These are phyloP conservation scores for Agrochola circellaris DNA, from an alignment of 2,888 invertebrate genomes.

Conservation along the genomic window DNA sequence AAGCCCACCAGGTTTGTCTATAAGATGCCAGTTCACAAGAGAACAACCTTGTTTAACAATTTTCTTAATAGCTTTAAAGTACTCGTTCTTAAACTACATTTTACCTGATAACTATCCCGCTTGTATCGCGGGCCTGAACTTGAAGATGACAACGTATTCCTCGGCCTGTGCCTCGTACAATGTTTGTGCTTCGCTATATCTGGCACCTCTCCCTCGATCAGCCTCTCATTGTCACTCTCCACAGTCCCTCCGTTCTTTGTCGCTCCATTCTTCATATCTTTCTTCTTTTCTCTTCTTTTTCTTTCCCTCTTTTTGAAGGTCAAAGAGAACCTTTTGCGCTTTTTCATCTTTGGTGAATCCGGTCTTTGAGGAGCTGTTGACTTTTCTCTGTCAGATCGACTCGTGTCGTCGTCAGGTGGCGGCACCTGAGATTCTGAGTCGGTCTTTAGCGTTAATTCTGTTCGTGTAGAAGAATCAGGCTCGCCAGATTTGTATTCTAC, in stretches of 20 bases:
- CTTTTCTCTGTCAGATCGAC: constrained; percentile 87
- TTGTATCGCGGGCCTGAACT: constrained; percentile 89
- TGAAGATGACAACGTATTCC: constrained; percentile 85
- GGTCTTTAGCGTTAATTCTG: constrained; percentile 85
- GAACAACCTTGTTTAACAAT: neutral
- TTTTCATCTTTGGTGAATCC: constrained; percentile 87
- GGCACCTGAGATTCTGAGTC: constrained; percentile 85
- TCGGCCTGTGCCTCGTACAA: constrained; percentile 82
- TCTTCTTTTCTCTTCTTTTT: constrained; percentile 87
- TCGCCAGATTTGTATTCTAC: constrained; percentile 86
- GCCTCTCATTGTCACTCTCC: constrained; percentile 87
- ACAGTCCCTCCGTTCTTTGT: constrained; percentile 81
- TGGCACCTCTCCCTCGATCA: constrained; percentile 83
- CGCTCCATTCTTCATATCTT: constrained; percentile 81
- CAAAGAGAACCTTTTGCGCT: constrained; percentile 86
- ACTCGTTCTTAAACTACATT: constrained; percentile 47
- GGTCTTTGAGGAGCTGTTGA: constrained; percentile 83
- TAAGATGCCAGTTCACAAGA: constrained; percentile 14
- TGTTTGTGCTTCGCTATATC: constrained; percentile 80
- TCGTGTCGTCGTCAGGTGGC: constrained; percentile 87
- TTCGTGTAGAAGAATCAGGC: constrained; percentile 84
- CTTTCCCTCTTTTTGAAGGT: constrained; percentile 88
- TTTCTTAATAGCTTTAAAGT: constrained; percentile 23
- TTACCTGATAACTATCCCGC: constrained; percentile 90
- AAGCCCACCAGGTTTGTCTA: constrained; percentile 56